A percentile compares a stretch with the other conserved stretches of the same genome.
Conservation (phyloP, 1,140 invertebrate genomes). For the Hydropsyche tenuis region DNA sequence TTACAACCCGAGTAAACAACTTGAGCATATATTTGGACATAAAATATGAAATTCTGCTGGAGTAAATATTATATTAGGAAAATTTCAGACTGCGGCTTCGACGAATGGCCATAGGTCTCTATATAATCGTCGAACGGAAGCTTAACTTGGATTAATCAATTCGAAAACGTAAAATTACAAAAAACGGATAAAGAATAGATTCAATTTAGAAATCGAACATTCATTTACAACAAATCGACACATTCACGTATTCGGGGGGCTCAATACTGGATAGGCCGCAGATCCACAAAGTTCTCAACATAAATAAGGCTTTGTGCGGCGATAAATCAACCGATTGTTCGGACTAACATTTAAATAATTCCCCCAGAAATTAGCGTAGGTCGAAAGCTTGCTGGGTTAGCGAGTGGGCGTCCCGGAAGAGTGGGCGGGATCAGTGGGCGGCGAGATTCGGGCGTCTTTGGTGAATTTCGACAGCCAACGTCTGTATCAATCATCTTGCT, state of each 20-base stretch:
- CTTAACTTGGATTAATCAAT: no score
- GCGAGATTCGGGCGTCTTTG: not conserved
- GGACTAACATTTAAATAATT: not conserved
- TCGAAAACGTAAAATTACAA: no score
- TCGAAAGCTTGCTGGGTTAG: not conserved
- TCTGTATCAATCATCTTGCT: not conserved
- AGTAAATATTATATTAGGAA: no score
- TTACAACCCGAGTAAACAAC: no score
- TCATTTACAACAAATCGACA: not conserved
- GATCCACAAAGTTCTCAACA: not conserved
- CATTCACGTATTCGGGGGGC: not conserved
- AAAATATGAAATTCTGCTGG: no score
- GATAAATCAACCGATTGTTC: constrained; percentile 5
- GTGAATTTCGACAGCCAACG: constrained; percentile 2
- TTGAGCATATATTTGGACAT: no score
- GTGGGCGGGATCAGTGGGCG: not conserved
- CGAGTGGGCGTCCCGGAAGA: not conserved
- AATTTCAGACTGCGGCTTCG: no score
- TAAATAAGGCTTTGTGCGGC: constrained; percentile 9
- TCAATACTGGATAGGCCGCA: no score
- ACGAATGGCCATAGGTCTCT: no score
- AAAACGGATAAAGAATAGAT: no score
- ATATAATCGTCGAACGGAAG: no score
- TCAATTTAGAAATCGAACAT: no score
- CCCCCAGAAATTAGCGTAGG: not conserved